phyloP scores from a whole-genome alignment of 2,113 vertebrate species.

The Sphyrna mokarran region DNA sequence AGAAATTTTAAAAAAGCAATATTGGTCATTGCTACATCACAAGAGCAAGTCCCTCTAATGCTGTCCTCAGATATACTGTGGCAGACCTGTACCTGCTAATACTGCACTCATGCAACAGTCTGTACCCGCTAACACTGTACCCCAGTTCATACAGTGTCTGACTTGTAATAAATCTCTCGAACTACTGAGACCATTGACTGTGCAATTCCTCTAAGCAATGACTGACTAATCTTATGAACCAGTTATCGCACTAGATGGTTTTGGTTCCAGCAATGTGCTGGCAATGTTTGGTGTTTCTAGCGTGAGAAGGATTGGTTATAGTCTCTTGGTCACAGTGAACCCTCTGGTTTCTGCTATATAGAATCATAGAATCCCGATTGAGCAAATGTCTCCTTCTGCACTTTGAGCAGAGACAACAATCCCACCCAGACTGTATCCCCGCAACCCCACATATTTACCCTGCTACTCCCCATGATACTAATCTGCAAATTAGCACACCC shows the following conservation, averaged over 20 bases:
- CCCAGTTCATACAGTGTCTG: neutral
- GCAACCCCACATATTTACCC: too few relatives aligned
- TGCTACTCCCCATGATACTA: too few relatives aligned
- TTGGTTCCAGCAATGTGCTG: neutral
- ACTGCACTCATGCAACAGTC: neutral
- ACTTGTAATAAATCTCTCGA: neutral
- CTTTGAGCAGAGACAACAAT: too few relatives aligned
- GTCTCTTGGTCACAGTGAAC: neutral
- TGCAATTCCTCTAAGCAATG: neutral
- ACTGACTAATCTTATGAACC: neutral
- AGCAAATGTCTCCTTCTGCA: too few relatives aligned
- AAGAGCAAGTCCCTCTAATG: neutral
- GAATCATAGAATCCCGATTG: too few relatives aligned
- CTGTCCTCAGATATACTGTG: neutral
- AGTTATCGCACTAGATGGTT: neutral
- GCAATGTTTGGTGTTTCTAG: neutral
- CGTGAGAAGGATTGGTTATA: neutral
- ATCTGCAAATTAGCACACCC: too few relatives aligned
- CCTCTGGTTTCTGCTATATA: neutral
- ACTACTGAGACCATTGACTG: neutral
- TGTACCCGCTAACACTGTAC: neutral
- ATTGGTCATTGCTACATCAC: neutral
- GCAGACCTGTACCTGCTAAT: neutral
- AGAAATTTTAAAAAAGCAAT: neutral
- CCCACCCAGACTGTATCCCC: too few relatives aligned